Conservation (phyloP, 2,113 vertebrate species). For the Hyaena hyaena region DNA sequence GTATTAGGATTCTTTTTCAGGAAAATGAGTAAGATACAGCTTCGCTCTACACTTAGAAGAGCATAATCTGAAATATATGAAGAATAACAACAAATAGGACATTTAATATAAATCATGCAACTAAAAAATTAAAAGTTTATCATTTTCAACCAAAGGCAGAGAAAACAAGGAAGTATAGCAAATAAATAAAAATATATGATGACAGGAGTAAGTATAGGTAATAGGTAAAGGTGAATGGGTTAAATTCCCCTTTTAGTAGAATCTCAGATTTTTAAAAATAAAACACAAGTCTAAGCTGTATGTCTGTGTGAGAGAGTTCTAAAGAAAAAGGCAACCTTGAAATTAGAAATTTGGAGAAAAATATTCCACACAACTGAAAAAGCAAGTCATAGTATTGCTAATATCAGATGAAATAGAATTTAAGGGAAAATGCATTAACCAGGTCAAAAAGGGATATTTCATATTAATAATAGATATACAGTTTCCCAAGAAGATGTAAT, state of each 20-base stretch:
- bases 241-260: not conserved
- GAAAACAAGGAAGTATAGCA: not conserved
- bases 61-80: not conserved
- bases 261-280: not conserved
- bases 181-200: not conserved
- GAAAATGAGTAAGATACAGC: not conserved
- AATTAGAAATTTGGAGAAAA: slow-evolving; percentile 12
- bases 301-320: not conserved
- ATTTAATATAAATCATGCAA: slow-evolving; percentile 3
- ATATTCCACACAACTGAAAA: not conserved
- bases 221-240: not conserved
- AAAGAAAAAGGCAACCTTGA: not conserved
- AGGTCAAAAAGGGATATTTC: not conserved
- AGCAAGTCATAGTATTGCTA: not conserved
- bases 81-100: slow-evolving; percentile 5
- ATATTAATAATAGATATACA: not conserved
- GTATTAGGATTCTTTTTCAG: not conserved
- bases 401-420: slow-evolving; percentile 8
- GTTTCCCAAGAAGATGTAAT: slow-evolving; percentile 14
- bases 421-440: slow-evolving; percentile 7
- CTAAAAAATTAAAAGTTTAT: not conserved
- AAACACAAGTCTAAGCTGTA: not conserved
- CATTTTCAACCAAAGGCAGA: slow-evolving; percentile 8
- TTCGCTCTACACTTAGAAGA: not conserved
- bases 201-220: not conserved